Base-by-base conservation (phyloP, 1,140 invertebrate species). In the Drosophila arawakana region DNA sequence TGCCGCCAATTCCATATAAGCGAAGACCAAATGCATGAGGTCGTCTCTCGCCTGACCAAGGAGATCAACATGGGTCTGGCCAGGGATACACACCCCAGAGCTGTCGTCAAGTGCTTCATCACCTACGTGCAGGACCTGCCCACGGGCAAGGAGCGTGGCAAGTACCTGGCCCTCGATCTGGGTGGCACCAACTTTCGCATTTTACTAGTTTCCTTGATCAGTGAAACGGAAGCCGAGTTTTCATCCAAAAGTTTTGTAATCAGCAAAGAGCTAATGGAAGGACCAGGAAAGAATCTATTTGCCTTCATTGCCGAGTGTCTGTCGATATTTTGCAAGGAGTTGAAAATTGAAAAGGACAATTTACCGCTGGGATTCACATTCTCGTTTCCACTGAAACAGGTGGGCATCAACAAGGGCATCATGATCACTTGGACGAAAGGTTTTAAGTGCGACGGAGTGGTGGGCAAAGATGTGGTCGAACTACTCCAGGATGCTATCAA, bases 101-200 rank as follows among this genome's bases (percentile, higher is more conserved):
- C 98, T 0, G 95, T 95, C 43, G 95, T 99, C 10, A 99, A 99
- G 92, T 94, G 94, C 74, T 89, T 70, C 5, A 44, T 82, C 10
- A 99, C 98, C 0, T 99, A 98, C 91, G 98, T 99, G 13, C 96
- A 98, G 91, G 96, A 98, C 90, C 94, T 99, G 58, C 98, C 99
- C 1, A 97, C 98, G 93, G 98, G 98, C 71, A 96, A 96, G 96
- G 98, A 99, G 94, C 94, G 94, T 43, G 99, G 99, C 43, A 97
- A 98, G 93, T 99, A 98, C 92, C 93, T 99, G 85, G 99, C 99
- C 0, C 93, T 99, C 55, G 99, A 99, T 94, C 94, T 99, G 65
- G 99, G 99, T n/a, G 99, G 99, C 0, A 99, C 98, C 11, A 99
- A 99, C 93, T 99, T 99, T 93, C 95, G 99, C 69, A 98, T 99